These are phyloP conservation scores for Chalcosyrphus nemorum DNA, from an alignment of 2,888 invertebrate genomes.

Conservation along the genomic window DNA sequence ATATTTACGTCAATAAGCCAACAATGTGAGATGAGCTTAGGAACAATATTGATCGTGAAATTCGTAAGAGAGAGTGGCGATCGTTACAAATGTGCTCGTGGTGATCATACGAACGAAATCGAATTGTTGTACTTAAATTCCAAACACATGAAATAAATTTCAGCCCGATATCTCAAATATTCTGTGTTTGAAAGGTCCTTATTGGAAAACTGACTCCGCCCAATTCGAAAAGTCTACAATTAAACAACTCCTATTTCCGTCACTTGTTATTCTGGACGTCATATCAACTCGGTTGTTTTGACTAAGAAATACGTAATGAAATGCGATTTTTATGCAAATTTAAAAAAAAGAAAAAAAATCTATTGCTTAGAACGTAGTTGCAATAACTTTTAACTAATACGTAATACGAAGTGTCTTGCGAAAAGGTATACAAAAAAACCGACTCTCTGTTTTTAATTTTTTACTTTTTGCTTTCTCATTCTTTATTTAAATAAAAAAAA, in stretches of 20 bases:
- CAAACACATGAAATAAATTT: no score
- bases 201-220: no score
- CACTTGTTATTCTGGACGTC: constrained; percentile 35
- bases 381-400: constrained; percentile 31
- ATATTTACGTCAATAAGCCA: no score
- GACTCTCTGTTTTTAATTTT: neutral
- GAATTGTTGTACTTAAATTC: no score
- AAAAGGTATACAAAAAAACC: neutral
- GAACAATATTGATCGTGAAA: no score
- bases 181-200: no score
- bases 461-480: neutral
- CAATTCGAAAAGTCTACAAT: neutral
- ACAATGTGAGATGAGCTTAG: no score
- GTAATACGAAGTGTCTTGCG: constrained; percentile 20
- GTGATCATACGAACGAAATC: no score
- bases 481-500: no score
- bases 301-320: constrained; percentile 35
- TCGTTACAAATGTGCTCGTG: no score
- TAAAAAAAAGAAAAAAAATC: neutral
- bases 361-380: constrained; percentile 37
- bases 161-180: no score
- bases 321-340: constrained; percentile 34
- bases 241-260: neutral
- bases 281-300: constrained; percentile 24
- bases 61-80: no score